Base-by-base conservation (phyloP, 2,797 vertebrate species). In the Melanotaenia maccullochi region DNA sequence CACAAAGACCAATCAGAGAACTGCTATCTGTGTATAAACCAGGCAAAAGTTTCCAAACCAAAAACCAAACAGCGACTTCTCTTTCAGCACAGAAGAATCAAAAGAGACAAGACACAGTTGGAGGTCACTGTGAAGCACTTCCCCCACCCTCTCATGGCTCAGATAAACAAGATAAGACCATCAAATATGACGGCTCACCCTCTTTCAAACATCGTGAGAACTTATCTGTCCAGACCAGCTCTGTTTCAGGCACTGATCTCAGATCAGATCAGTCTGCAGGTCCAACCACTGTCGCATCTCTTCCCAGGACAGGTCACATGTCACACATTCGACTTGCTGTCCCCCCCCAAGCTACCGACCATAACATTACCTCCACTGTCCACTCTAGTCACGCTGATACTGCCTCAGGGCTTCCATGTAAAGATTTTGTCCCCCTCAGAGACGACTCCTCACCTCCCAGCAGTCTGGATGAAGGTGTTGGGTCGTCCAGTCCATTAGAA, bases 271-370 rank as follows among this genome's bases (percentile, higher is more conserved):
- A 68, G 33, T 1, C 75, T 5, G 3, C 42, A 22, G 8, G 1
- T 0, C 60, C 84, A 8, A 40, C 51, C 1, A 14, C 75, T 44
- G 75, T 68, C 36, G 55, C 81, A 0, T 69, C 88, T 6, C 86
- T 89, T 1, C 18, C 65, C 67, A 91, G 69, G 70, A 94, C 87
- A 3, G 90, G 86, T 20, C 90, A 87, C 5, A 1, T 96, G 51
- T 96, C 96, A 7, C 93, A 92, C 32, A 79, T 96, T 75, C 95
- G 81, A 55, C 88, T 96, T 69, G 95, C 91, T n/a, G 90, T 96
- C 32, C 92, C 93, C 64, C 92, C 95, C 5, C 95, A 93, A 86
- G 12, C 71, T 18, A 1, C 40, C 0, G 65, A 28, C 35, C 18
- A 51, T 18, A 61, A 59, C 38, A 3, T 55, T 44, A 55, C 66